A percentile compares a stretch with the other conserved stretches of the same genome.
Evolutionary conservation across 2,113 vertebrate species (phyloP).

Genomic region (Hydropotes inermis): DNA sequence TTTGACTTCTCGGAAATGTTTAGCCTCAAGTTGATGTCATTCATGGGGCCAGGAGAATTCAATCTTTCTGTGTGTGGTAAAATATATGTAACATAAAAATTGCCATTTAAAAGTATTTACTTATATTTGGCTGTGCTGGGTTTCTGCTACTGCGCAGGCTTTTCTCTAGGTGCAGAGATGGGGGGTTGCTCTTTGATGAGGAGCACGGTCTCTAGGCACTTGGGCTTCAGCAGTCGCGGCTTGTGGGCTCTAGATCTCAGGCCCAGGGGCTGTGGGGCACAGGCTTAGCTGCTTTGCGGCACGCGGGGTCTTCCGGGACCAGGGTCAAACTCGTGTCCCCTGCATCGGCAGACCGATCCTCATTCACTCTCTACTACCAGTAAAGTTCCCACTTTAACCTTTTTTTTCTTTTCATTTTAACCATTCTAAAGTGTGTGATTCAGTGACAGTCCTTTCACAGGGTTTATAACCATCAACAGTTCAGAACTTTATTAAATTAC

Average conservation of each 20-base stretch:
- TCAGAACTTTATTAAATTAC: not conserved
- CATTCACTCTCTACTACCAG: not conserved
- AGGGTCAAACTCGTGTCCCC: not conserved
- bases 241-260: not conserved
- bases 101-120: not conserved
- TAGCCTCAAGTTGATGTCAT: not conserved
- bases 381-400: not conserved
- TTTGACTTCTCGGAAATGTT: not conserved
- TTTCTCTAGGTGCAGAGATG: not conserved
- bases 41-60: not conserved
- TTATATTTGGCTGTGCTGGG: not conserved
- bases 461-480: not conserved
- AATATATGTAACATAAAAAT: not conserved
- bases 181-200: not conserved
- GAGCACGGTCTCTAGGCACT: not conserved
- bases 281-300: not conserved
- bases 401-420: not conserved
- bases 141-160: not conserved
- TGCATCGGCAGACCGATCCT: not conserved
- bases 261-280: not conserved
- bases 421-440: not conserved
- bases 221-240: not conserved
- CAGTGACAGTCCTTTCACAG: not conserved
- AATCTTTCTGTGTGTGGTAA: not conserved
- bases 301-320: rapidly evolving